phyloP scores from a whole-genome alignment of 2,888 invertebrate species.

The Dryocosmus kuriphilus region DNA sequence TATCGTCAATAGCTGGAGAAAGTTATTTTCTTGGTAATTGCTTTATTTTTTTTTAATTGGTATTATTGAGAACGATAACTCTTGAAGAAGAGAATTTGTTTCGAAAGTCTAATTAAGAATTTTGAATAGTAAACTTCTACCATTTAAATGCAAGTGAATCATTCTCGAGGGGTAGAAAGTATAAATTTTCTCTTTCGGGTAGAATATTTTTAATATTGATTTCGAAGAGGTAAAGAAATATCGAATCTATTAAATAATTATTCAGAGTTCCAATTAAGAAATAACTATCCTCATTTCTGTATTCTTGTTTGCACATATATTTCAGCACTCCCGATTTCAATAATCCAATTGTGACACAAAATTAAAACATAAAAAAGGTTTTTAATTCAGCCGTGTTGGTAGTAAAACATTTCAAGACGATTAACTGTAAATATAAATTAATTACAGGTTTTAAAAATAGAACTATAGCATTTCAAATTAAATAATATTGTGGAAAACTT shows the following conservation, averaged over 20 bases:
- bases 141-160: neutral
- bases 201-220: neutral
- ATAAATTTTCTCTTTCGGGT: neutral
- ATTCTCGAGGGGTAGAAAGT: neutral
- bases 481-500: too few relatives aligned
- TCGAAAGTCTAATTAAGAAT: neutral
- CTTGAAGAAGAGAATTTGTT: neutral
- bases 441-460: too few relatives aligned
- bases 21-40: neutral
- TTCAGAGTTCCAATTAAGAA: neutral
- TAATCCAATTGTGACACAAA: neutral
- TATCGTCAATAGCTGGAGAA: neutral
- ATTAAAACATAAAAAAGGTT: too few relatives aligned
- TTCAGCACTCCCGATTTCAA: neutral
- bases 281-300: neutral
- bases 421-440: too few relatives aligned
- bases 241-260: neutral
- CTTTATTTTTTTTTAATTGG: neutral
- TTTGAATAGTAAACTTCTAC: neutral
- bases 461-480: too few relatives aligned
- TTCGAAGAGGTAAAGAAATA: neutral
- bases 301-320: neutral
- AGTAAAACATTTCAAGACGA: too few relatives aligned
- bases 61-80: neutral
- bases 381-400: too few relatives aligned